Percentiles rank a stretch among this genome's conserved stretches.
These are phyloP conservation scores for Gobio gobio DNA, from an alignment of 2,113 vertebrate species.

Conservation along the genomic window DNA sequence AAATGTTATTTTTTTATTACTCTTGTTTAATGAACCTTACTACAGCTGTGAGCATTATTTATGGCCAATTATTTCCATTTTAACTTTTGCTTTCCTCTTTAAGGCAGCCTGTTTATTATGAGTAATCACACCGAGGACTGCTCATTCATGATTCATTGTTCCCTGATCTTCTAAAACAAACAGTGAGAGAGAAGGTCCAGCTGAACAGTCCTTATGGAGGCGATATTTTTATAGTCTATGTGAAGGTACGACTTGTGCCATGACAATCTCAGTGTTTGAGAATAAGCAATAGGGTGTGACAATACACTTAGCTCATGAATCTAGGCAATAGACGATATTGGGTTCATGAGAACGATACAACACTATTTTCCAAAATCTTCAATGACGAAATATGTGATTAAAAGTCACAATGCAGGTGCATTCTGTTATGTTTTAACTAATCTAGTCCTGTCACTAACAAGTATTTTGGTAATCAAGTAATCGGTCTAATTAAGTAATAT, in stretches of 20 bases:
- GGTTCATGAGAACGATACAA: too few species aligned
- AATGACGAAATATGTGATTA: too few species aligned
- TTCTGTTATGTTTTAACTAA: too few species aligned
- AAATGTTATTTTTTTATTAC: background rate
- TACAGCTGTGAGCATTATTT: constrained; percentile 20
- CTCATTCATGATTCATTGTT: constrained; percentile 50
- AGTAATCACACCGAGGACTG: constrained; percentile 24
- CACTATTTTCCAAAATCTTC: too few species aligned
- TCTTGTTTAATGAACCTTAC: constrained; percentile 19
- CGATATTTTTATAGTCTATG: constrained; percentile 19
- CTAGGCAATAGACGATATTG: too few species aligned
- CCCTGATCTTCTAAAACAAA: constrained; percentile 47
- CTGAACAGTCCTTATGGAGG: background rate
- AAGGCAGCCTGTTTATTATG: constrained; percentile 47
- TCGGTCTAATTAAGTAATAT: too few species aligned
- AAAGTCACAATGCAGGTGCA: too few species aligned
- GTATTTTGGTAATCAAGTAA: too few species aligned
- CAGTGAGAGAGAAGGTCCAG: constrained; percentile 18
- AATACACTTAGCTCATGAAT: too few species aligned
- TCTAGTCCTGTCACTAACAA: too few species aligned
- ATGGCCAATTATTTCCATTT: constrained; percentile 39
- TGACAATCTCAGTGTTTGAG: background rate
- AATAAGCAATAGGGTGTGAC: background rate
- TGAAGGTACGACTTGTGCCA: background rate
- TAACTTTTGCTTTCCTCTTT: constrained; percentile 26